These are phyloP conservation scores for Neocrepidodera transversa DNA, from an alignment of 2,888 invertebrate species.

Conservation along the genomic window DNA sequence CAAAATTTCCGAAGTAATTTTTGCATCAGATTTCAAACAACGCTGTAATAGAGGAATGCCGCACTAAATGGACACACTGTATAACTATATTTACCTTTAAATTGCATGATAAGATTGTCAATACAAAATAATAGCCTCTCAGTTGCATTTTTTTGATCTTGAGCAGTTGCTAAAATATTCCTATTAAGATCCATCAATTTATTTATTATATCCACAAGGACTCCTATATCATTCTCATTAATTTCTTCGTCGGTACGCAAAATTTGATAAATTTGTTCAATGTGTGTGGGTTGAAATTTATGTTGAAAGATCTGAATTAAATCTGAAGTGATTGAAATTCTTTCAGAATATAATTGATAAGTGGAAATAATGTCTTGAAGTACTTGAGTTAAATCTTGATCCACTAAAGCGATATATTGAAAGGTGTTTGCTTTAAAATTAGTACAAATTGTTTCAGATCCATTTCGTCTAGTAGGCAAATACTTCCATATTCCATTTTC, in stretches of 20 bases:
- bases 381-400: slow-evolving; percentile 8
- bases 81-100: slow-evolving; percentile 16
- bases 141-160: slow-evolving; percentile 38
- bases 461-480: background rate
- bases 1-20: no score
- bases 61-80: no score
- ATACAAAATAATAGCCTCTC: slow-evolving; percentile 39
- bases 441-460: background rate
- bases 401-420: slow-evolving; percentile 2
- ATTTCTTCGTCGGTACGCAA: slow-evolving; percentile 18
- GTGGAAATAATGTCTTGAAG: slow-evolving; percentile 5
- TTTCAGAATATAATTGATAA: background rate
- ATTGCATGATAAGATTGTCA: slow-evolving; percentile 23
- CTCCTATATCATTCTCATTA: slow-evolving; percentile 46
- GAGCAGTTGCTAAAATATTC: slow-evolving; percentile 38
- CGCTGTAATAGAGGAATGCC: no score
- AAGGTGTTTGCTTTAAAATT: background rate
- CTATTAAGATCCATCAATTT: slow-evolving; percentile 49
- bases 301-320: background rate
- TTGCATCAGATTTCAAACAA: no score
- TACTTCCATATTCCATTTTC: slow-evolving; percentile 4
- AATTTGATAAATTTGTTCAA: slow-evolving; percentile 43
- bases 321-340: background rate
- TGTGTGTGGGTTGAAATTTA: slow-evolving; percentile 27
- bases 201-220: slow-evolving; percentile 62